These are phyloP conservation scores for Melipona quadrifasciata DNA, from an alignment of 1,140 invertebrate species.

Conservation along the genomic window DNA sequence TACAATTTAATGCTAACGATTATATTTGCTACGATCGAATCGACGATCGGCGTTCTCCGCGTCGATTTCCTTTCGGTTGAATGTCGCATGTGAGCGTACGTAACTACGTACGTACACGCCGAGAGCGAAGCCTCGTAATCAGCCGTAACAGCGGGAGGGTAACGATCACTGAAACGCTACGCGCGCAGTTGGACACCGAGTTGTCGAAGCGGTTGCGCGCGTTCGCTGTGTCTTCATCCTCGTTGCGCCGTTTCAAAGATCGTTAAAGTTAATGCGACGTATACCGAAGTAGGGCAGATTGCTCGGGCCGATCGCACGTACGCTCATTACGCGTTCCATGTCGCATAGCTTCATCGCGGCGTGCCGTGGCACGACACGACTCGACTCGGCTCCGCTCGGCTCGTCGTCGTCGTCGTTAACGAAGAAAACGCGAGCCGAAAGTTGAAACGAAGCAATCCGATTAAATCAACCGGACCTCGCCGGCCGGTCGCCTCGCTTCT, in stretches of 20 bases:
- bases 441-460: constrained; percentile 42
- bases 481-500: not conserved
- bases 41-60: not conserved
- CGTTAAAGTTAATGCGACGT: constrained; percentile 65
- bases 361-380: not conserved
- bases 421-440: constrained; percentile 47
- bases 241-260: constrained; percentile 32
- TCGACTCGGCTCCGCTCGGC: not conserved
- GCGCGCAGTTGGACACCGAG: constrained; percentile 31
- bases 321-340: constrained; percentile 59
- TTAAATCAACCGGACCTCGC: constrained; percentile 36
- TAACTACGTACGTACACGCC: not conserved
- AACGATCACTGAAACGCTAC: constrained; percentile 34
- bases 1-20: not conserved
- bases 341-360: constrained; percentile 59
- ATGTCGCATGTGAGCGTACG: no score
- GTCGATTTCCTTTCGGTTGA: not conserved
- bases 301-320: constrained; percentile 53
- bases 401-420: constrained; percentile 30
- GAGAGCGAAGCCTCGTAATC: constrained; percentile 3
- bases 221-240: constrained; percentile 44
- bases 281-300: constrained; percentile 60
- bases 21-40: not conserved
- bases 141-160: constrained; percentile 29
- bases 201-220: constrained; percentile 7